A percentile compares a stretch with the other conserved stretches of the same genome.
Evolutionary conservation across 1,140 invertebrate genomes (phyloP).

Genomic region (Trichogramma pretiosum): DNA sequence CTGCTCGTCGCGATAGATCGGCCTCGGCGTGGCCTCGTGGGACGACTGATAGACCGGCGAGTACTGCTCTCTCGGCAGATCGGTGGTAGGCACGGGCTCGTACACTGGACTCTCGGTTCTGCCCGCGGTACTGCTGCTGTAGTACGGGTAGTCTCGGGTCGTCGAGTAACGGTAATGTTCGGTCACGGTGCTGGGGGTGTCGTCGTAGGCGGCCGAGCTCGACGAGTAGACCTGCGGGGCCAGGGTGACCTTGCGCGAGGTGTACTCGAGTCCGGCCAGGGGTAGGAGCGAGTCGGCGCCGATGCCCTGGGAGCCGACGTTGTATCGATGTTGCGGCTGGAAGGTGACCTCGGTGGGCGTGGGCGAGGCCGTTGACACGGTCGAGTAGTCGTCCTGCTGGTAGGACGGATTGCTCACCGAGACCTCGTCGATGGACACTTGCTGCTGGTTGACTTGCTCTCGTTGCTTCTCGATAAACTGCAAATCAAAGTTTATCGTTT

Average conservation of each 20-base stretch:
- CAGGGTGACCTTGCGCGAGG: neutral
- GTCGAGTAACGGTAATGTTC: constrained; percentile 23
- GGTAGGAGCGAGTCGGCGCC: neutral
- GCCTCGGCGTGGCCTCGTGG: constrained; percentile 7
- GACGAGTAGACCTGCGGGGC: neutral
- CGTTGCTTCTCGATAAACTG: no score
- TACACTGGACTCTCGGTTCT: constrained; percentile 26
- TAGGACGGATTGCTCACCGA: constrained; percentile 21
- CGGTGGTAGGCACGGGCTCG: constrained; percentile 21
- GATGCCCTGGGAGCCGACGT: constrained; percentile 11
- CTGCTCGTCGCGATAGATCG: constrained; percentile 2
- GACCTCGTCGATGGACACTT: no score
- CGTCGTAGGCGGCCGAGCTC: constrained; percentile 16
- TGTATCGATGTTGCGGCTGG: constrained; percentile 21
- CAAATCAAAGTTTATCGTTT: no score
- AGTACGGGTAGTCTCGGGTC: constrained; percentile 25
- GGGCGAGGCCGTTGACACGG: constrained; percentile 18
- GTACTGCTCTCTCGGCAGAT: constrained; percentile 21
- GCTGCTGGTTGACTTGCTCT: no score
- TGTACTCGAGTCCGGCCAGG: neutral
- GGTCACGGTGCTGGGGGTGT: constrained; percentile 33
- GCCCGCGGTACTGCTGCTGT: constrained; percentile 24
- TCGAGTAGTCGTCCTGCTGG: constrained; percentile 28
- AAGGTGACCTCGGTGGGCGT: no score
- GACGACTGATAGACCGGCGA: constrained; percentile 17